Evolutionary conservation across 2,888 invertebrate species (phyloP).

Genomic region (Mythimna impura): DNA sequence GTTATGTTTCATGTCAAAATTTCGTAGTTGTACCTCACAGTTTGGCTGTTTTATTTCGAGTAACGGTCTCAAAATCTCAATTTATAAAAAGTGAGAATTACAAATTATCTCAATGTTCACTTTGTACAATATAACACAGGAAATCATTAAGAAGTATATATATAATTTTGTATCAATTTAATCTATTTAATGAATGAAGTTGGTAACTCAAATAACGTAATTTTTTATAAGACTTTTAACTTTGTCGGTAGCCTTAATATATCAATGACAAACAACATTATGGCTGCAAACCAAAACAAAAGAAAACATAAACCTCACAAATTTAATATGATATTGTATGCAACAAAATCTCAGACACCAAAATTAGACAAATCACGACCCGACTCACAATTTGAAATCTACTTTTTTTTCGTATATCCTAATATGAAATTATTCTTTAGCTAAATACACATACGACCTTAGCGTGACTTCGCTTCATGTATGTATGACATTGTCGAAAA

Average conservation of each 20-base stretch:
- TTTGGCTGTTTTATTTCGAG: not conserved
- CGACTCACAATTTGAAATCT: slow-evolving; percentile 60
- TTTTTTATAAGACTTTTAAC: slow-evolving; percentile 8
- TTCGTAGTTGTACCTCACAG: no score
- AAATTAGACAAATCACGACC: slow-evolving; percentile 70
- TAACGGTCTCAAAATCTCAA: slow-evolving; percentile 22
- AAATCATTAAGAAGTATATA: slow-evolving; percentile 36
- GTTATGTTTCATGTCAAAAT: no score
- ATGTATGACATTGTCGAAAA: slow-evolving; percentile 87
- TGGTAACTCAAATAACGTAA: slow-evolving; percentile 21
- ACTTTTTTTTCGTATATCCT: slow-evolving; percentile 76
- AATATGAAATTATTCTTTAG: slow-evolving; percentile 82
- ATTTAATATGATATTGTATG: slow-evolving; percentile 30
- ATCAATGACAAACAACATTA: slow-evolving; percentile 16
- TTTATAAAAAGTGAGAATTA: slow-evolving; percentile 11
- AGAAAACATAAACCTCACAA: slow-evolving; percentile 33
- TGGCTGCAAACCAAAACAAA: slow-evolving; percentile 19
- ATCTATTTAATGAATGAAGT: slow-evolving; percentile 35
- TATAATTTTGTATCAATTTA: slow-evolving; percentile 36
- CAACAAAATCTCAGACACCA: slow-evolving; percentile 48
- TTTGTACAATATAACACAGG: slow-evolving; percentile 22
- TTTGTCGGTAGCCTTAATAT: not conserved
- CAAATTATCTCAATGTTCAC: slow-evolving; percentile 23
- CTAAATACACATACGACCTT: slow-evolving; percentile 85
- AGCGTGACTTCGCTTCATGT: slow-evolving; percentile 82